Percentiles rank a stretch among this genome's conserved stretches.
phyloP scores from a whole-genome alignment of 2,888 invertebrate species.

The Drosophila lutescens region DNA sequence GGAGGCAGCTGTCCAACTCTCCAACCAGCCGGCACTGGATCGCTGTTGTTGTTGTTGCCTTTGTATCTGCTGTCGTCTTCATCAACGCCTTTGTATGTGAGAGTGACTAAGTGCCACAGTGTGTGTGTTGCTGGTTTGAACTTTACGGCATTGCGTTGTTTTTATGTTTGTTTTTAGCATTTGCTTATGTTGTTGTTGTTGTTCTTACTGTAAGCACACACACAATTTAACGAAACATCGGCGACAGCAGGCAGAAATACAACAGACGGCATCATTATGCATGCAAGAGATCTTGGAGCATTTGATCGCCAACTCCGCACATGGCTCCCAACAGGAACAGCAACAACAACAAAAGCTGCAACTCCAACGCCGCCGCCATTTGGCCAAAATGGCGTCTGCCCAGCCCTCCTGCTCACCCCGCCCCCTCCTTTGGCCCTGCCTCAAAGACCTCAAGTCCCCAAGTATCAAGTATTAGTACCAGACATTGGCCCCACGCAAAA shows the following conservation, averaged over 20 bases:
- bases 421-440: slow-evolving; percentile 9
- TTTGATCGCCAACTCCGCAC: slow-evolving; percentile 42
- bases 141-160: slow-evolving; percentile 45
- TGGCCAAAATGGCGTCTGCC: slow-evolving; percentile 58
- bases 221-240: slow-evolving; percentile 46
- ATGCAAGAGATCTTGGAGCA: slow-evolving; percentile 53
- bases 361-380: slow-evolving; percentile 47
- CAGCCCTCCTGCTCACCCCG: neutral
- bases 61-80: slow-evolving; percentile 61
- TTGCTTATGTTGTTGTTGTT: slow-evolving; percentile 36
- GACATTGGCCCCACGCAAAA: slow-evolving; percentile 66
- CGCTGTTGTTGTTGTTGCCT: slow-evolving; percentile 22
- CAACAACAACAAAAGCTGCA: slow-evolving; percentile 45
- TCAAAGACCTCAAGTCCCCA: slow-evolving; percentile 12
- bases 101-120: neutral
- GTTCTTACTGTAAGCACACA: slow-evolving; percentile 42
- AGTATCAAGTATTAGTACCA: slow-evolving; percentile 26
- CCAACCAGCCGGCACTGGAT: slow-evolving; percentile 45
- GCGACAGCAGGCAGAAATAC: slow-evolving; percentile 32
- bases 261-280: slow-evolving; percentile 57
- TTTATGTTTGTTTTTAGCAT: slow-evolving; percentile 63
- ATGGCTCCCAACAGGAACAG: slow-evolving; percentile 29
- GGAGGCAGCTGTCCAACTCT: slow-evolving; percentile 66
- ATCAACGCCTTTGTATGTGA: slow-evolving; percentile 58
- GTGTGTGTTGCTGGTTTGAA: slow-evolving; percentile 33